phyloP scores from a whole-genome alignment of 2,888 invertebrate species.

The Oegoconia quadripuncta region DNA sequence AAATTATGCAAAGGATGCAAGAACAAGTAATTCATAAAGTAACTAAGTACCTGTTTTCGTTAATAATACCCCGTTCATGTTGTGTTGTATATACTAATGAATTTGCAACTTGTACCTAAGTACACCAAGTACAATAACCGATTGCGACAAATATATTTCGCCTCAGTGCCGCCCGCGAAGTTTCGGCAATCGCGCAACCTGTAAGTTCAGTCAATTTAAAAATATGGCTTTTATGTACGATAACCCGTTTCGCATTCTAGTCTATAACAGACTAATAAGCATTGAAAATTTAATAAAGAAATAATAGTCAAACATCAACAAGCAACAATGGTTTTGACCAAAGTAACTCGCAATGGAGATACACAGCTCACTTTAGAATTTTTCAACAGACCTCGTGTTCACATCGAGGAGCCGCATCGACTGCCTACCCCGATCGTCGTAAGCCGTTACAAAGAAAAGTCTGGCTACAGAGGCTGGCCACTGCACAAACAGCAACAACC shows the following conservation, averaged over 20 bases:
- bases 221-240: neutral
- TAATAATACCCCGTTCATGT: constrained; percentile 1
- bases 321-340: neutral
- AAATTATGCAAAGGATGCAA: constrained; percentile 21
- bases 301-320: too few relatives aligned
- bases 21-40: constrained; percentile 29
- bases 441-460: constrained; percentile 23
- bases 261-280: too few relatives aligned
- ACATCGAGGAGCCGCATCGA: constrained; percentile 28
- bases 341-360: neutral
- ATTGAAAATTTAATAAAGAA: too few relatives aligned
- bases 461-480: constrained; percentile 5
- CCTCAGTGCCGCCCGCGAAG: constrained; percentile 1
- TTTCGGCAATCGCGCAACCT: neutral
- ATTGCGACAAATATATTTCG: constrained; percentile 1
- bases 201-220: constrained; percentile 1
- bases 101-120: constrained; percentile 6
- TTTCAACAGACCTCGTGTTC: constrained; percentile 34
- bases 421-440: constrained; percentile 32
- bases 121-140: constrained; percentile 7
- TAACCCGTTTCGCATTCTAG: neutral
- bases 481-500: constrained; percentile 4
- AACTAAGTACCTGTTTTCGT: constrained; percentile 19
- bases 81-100: constrained; percentile 3
- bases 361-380: constrained; percentile 8